Evolutionary conservation across 2,888 invertebrate species (phyloP), one percentile per base, ranked within the genome.

Genomic region (Hermodice carunculata): DNA sequence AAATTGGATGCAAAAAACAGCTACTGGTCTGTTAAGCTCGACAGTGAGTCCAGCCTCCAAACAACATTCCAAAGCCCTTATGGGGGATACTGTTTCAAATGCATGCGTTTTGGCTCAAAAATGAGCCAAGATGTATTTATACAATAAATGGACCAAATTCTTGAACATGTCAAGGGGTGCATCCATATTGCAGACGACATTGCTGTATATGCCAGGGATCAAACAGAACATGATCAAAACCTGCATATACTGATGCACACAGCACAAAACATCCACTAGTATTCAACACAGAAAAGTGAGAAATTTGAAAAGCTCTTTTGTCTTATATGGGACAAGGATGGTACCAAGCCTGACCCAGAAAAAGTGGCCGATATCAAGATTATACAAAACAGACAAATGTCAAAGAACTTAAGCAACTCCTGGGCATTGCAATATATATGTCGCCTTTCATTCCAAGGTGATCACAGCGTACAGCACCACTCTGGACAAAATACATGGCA

Each of bases 1-100:
- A 73, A 74, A 49, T 54, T 70, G 1, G 72, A 74, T 40, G 68
- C 70, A 4, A 70, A 74, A 28, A 48, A 66, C 1, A 72, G 72
- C 24, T 74, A 70, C 32, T 66, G 68, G 70, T 43, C 46, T 17
- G 29, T 69, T 6, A 24, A 14, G n/a, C 49, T 70, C 8, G 64
- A 68, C 17, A 48, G 56, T 24, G 37, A 57, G 8, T 52, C 53
- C 31, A 67, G 68, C 29, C 52, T 64, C 3, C 51, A 67, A 2
- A 72, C 70, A 3, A 73, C 67, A 8, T 75, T 66, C 46, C 14
- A 31, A 3, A 66, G 59, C 1, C 68, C 68, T 1, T 24, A 66
- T 63, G 70, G 73, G 8, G 22, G 65, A 24, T 63, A 61, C 32
- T 63, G 62, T 17, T 67, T 6, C 4, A 8, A 19, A 6, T 19